Evolutionary conservation across 53 echinoderm and acorn worm genomes (phyloP), one percentile per base, ranked within the genome.

Genomic region (Mesocentrotus franciscanus): DNA sequence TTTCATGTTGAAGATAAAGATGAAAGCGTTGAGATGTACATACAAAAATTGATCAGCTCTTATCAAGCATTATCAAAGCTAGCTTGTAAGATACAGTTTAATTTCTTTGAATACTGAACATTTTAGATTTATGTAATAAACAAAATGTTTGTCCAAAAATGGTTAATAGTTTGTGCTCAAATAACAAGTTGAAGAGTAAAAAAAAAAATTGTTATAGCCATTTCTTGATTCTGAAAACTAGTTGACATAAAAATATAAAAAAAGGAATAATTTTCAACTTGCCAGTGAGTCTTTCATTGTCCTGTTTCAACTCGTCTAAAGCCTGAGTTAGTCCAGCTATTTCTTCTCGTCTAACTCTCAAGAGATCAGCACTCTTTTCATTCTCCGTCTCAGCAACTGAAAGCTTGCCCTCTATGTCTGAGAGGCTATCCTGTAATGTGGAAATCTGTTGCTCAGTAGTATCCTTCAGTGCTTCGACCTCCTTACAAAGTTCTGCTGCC

Each of bases 1-100:
- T 49, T 49, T 49, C 49, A 98, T 90, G 94, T 98, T 22, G 98
- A 96, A 81, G 97, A 97, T 75, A 98, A 98, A 81, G 97, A 97
- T 60, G 95, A 85, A 39, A 94, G 92, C 85, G 90, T 97, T 13
- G 95, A 96, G 68, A 89, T 85, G 60, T 95, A 95, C 72, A 92
- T 90, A 42, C 87, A 96, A 81, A 96, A 87, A 71, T 95, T 87
- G 93, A 90, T 68, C 90, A 96, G 85, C 91, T 98, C 49, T 49
- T 49, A 49, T 49, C 49, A 49, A 49, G 49, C 49, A 49, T 49
- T 7, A 49, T 49, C 49, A 49, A 49, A 49, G 6, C 3, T 49
- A 49, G 6, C 49, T 49, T 49, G 49, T 49, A 49, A 49, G 49
- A 49, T 39, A n/a, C n/a, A 39, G 39, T 39, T 39, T 39, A 39